These are phyloP conservation scores for Antechinus flavipes DNA, from an alignment of 2,113 vertebrate genomes.

Conservation along the genomic window DNA sequence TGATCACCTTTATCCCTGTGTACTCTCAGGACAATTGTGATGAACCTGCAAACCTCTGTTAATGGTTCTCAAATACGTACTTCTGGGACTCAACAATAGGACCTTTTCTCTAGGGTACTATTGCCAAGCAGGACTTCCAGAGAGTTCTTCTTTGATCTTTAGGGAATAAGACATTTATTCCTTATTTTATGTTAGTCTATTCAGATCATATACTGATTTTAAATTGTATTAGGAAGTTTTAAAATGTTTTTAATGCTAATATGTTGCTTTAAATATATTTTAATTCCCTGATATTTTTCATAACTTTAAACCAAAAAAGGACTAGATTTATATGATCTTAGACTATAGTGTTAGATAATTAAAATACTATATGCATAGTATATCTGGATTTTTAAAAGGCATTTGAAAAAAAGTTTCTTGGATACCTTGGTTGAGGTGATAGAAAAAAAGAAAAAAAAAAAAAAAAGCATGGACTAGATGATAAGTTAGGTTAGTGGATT, in stretches of 20 bases:
- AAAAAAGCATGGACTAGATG: neutral
- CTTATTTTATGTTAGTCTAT: constrained; percentile 25
- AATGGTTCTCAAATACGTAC: constrained; percentile 62
- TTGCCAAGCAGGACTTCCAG: constrained; percentile 30
- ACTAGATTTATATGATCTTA: neutral
- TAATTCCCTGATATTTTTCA: constrained; percentile 6
- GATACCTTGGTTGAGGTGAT: neutral
- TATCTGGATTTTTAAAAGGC: neutral
- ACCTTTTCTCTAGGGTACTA: constrained; percentile 52
- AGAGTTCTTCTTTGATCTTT: constrained; percentile 40
- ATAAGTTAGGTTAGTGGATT: neutral
- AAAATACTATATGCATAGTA: neutral
- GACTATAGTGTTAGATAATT: neutral
- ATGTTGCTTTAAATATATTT: neutral
- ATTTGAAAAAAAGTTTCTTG: neutral
- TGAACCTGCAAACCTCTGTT: constrained; percentile 53
- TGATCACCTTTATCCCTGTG: constrained; percentile 59
- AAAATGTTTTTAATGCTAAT: neutral
- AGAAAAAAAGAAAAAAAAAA: neutral
- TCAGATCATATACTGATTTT: constrained; percentile 15
- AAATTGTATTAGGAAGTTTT: neutral
- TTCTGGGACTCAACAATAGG: constrained; percentile 55
- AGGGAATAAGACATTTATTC: constrained; percentile 42
- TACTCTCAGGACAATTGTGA: constrained; percentile 59
- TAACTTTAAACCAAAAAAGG: neutral